Conservation (phyloP, 2,113 vertebrate species). For the Clarias batrachus region DNA sequence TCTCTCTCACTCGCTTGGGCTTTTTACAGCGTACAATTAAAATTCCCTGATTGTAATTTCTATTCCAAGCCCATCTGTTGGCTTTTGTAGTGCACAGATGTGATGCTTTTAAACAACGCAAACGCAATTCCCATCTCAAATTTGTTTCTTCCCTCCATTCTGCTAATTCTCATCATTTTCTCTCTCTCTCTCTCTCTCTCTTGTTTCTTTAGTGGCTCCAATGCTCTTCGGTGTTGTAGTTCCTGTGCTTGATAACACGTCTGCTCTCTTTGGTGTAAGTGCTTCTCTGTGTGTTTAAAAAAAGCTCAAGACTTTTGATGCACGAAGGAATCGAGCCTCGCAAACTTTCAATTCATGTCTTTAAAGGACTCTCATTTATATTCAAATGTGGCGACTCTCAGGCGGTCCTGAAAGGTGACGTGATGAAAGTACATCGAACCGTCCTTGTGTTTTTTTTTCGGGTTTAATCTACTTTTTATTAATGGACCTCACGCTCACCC, state of each 20-base stretch:
- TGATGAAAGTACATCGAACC: not conserved
- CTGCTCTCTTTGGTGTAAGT: conserved; percentile 90
- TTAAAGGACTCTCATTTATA: conserved; percentile 18
- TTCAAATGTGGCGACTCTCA: conserved; percentile 5
- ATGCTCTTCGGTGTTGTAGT: conserved; percentile 85
- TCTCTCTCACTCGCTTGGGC: not conserved
- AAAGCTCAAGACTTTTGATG: not conserved
- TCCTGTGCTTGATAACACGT: conserved; percentile 83
- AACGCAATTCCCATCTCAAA: conserved; percentile 21
- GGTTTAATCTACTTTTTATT: not conserved
- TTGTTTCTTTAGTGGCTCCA: conserved; percentile 78
- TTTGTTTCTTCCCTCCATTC: conserved; percentile 27
- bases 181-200: conserved; percentile 24
- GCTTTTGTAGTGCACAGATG: conserved; percentile 12
- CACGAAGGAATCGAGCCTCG: not conserved
- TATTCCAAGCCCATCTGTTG: conserved; percentile 35
- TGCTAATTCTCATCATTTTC: not conserved
- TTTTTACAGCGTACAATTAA: conserved; percentile 14
- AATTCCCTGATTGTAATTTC: conserved; percentile 31
- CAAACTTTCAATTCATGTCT: not conserved
- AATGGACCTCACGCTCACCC: not conserved
- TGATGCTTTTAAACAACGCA: conserved; percentile 28
- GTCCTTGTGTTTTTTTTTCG: not conserved
- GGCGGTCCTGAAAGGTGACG: not conserved
- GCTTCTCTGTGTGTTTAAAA: conserved; percentile 14